These are phyloP conservation scores for Probosciger aterrimus DNA, from an alignment of 2,113 vertebrate genomes.

Conservation along the genomic window DNA sequence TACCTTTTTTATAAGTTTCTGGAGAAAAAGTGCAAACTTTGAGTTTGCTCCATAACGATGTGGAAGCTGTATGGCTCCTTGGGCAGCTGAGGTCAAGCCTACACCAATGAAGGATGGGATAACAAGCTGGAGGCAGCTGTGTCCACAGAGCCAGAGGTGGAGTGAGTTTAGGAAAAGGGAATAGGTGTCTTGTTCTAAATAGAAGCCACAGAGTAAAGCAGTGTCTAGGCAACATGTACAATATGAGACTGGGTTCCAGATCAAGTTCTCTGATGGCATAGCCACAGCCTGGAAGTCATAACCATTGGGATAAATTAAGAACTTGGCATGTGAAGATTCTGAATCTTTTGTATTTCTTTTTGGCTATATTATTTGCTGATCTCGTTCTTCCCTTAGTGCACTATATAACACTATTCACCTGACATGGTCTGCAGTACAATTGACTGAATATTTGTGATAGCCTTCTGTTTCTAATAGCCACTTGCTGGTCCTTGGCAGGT, in stretches of 20 bases:
- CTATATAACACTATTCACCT: neutral
- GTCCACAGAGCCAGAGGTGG: fast-evolving
- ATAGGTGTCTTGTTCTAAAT: neutral
- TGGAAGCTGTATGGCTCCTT: neutral
- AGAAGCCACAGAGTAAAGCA: neutral
- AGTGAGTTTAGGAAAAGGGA: neutral
- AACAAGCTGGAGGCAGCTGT: neutral
- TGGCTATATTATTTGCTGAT: neutral
- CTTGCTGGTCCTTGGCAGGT: neutral
- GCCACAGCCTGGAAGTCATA: neutral
- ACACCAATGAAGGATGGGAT: fast-evolving
- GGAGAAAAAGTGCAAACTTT: neutral
- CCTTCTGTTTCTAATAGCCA: neutral
- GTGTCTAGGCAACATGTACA: neutral
- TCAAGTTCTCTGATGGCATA: neutral
- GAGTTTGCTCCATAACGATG: neutral
- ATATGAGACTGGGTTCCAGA: neutral
- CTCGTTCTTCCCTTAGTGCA: neutral
- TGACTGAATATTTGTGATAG: neutral
- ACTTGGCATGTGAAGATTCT: neutral
- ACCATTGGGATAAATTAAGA: neutral
- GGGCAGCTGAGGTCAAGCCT: neutral
- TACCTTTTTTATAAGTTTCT: neutral
- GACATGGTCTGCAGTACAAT: neutral
- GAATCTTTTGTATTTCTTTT: neutral